Evolutionary conservation across 2,888 invertebrate genomes (phyloP), one percentile per base, ranked within the genome.

Genomic region (Copidosoma aretas): DNA sequence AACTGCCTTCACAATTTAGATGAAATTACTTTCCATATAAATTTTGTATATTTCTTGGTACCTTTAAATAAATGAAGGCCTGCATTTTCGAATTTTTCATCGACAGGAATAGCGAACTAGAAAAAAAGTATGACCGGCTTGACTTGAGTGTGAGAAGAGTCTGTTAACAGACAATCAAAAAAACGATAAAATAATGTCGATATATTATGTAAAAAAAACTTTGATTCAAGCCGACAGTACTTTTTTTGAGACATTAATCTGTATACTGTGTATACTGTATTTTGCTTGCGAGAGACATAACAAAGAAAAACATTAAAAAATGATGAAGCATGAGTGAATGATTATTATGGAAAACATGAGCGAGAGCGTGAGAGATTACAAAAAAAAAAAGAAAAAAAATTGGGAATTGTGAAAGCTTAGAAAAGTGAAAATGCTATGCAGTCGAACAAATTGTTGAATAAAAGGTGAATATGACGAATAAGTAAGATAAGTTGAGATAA

Each of bases 221-320:
- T 32, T n/a, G n/a, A 32, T 32, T 32, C 80, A 80, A 77, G 76
- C 79, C 77, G 75, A 74, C 71, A 72, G 75, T 77, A 76, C 79
- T 80, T 81, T 81, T 80, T 80, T 81, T 79, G 78, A 77, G 76
- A 78, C 73, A 78, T 80, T 77, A 81, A 79, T 78, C 79, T 81
- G 81, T 81, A 81, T 81, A 81, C 81, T 80, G 75, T 80, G 81
- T 81, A 81, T 81, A 80, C 80, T 76, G 77, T 80, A 78, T 81
- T 80, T 80, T 79, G 78, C 77, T 46, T 78, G 77, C 77, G 78
- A 32, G 8, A 79, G 77, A 71, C 61, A 58, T 66, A 66, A 68
- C 63, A 74, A 72, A 68, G 77, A 77, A 74, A 74, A 67, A 76
- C 75, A 75, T 74, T 71, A 76, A 75, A 74, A 73, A 75, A 78